Evolutionary conservation across 2,113 vertebrate species (phyloP).

Genomic region (Boleophthalmus pectinirostris): DNA sequence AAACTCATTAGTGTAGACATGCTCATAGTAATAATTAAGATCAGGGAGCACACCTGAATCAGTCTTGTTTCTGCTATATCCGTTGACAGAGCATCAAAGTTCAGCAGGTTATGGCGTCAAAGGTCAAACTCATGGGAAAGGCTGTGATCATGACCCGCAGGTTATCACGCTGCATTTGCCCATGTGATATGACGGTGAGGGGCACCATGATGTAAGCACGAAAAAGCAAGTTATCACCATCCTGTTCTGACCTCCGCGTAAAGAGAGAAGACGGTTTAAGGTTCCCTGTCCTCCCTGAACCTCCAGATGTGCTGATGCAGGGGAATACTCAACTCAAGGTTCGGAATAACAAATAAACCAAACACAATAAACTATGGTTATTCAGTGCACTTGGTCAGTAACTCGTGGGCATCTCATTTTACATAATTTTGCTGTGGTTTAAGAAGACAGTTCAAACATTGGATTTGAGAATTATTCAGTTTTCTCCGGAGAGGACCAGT

Average conservation of each 20-base stretch:
- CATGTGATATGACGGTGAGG: conserved; percentile 24
- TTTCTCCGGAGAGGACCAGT: not conserved
- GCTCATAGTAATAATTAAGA: not conserved
- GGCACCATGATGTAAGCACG: conserved; percentile 27
- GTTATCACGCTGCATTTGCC: conserved; percentile 35
- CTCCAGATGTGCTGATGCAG: conserved; percentile 6
- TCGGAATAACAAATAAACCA: too few relatives aligned
- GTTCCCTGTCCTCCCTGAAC: not conserved
- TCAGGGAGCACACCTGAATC: not conserved
- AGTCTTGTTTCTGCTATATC: not conserved
- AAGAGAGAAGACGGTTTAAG: conserved; percentile 2
- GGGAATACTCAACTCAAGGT: not conserved
- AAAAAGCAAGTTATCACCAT: conserved; percentile 19
- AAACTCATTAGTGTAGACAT: not conserved
- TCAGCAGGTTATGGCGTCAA: conserved; percentile 31
- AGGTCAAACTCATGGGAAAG: conserved; percentile 53
- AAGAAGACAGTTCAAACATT: not conserved
- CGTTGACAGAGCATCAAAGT: conserved; percentile 18
- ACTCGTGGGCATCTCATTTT: not conserved
- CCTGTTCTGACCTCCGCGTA: conserved; percentile 3
- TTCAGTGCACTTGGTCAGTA: not conserved
- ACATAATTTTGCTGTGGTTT: not conserved
- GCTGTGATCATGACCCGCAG: conserved; percentile 37
- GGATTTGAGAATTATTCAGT: not conserved
- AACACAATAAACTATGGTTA: not conserved